These are phyloP conservation scores for Catajapyx aquilonaris DNA, from an alignment of 1,140 invertebrate genomes.

Conservation along the genomic window DNA sequence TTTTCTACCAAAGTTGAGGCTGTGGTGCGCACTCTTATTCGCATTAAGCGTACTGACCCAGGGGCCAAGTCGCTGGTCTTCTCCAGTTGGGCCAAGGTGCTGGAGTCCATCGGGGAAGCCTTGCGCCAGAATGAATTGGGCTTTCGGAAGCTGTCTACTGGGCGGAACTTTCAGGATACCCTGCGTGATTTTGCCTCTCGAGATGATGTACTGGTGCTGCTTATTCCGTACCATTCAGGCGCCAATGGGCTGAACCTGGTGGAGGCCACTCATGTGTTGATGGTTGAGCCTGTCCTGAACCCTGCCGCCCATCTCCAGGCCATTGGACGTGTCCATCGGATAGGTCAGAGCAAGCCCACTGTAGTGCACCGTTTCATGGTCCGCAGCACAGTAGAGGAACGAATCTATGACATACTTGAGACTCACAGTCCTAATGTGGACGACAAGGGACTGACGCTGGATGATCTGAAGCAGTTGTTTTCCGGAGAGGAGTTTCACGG, in stretches of 20 bases:
- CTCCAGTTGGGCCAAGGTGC: conserved; percentile 39
- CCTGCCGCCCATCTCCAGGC: conserved; percentile 52
- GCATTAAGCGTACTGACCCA: conserved; percentile 30
- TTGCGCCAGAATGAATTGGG: conserved; percentile 35
- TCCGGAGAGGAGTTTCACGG: too few relatives aligned
- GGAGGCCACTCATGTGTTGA: conserved; percentile 55
- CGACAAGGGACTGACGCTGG: too few relatives aligned
- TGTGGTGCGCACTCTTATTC: conserved; percentile 34
- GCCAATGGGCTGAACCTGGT: conserved; percentile 57
- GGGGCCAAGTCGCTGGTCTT: conserved; percentile 48
- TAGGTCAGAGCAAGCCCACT: conserved; percentile 51
- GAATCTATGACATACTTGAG: too few relatives aligned
- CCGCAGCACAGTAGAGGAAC: conserved; percentile 44
- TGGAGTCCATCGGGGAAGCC: conserved; percentile 35
- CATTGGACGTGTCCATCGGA: conserved; percentile 52
- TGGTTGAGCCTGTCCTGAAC: conserved; percentile 55
- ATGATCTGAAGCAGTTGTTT: too few relatives aligned
- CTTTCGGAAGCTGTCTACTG: conserved; percentile 18
- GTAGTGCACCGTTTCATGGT: conserved; percentile 45
- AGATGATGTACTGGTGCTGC: too few relatives aligned
- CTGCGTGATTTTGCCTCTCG: conserved; percentile 29
- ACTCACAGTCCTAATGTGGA: too few relatives aligned
- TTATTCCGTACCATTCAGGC: conserved; percentile 43
- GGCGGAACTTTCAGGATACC: conserved; percentile 25
- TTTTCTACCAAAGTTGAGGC: conserved; percentile 50